Evolutionary conservation across 1,140 invertebrate genomes (phyloP), one percentile per base, ranked within the genome.

Genomic region (Drosophila quadrilineata): DNA sequence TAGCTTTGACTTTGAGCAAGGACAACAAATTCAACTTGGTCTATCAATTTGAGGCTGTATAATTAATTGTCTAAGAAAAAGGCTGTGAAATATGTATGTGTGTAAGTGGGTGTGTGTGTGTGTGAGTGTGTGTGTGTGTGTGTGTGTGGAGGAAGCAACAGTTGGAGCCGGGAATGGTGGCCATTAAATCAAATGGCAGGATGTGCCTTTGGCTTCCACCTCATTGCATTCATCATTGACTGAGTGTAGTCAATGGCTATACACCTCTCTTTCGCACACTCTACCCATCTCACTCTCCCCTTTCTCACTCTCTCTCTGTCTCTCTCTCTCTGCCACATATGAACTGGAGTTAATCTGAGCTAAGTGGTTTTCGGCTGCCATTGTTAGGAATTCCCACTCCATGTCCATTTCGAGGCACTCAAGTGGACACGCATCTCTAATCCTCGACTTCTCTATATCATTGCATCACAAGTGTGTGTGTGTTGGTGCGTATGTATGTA

Each of bases 121-220:
- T 46, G 38, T 60, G 56, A 21, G 14, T 38, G 50, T 45, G 28
- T 12, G 14, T 12, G 21, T 12, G 46, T 26, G n/a, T 4, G n/a
- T 41, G 5, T 24, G 14, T 14, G 21, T 43, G 21, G 53, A 46
- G 33, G 71, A 75, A 75, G 72, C 77, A 69, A 70, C 69, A 76
- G 69, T 84, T 84, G 73, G 24, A 41, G 14, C 21, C 29, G 21
- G 38, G 19, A 12, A 54, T n/a, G n/a, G n/a, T n/a, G n/a, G 36
- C 74, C 75, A 85, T 85, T 85, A 85, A 79, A 85, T 71, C 74
- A 79, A 79, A 62, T 77, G 80, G 62, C 66, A 80, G 63, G 63
- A 73, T 69, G 45, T 45, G 41, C 12, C 40, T 45, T 22, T 45
- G 16, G 43, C 53, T 84, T 85, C 71, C 79, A 79, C 74, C 59